Evolutionary conservation across 2,888 invertebrate genomes (phyloP).

Genomic region (Oithona nana): DNA sequence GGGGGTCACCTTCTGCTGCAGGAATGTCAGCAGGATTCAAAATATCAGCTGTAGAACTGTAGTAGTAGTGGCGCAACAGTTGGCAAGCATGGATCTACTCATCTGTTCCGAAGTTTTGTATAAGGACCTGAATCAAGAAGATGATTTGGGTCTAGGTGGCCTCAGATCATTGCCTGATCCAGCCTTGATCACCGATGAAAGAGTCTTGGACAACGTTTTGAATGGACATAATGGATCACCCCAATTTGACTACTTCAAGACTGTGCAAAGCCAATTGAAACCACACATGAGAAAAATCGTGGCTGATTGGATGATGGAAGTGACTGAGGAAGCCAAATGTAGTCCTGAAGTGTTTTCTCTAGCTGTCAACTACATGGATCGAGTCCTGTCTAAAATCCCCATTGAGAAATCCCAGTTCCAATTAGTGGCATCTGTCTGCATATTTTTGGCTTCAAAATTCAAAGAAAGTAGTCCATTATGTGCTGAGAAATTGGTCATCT

Average conservation of each 20-base stretch:
- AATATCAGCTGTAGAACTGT: not conserved
- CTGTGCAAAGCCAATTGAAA: conserved; percentile 60
- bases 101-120: not conserved
- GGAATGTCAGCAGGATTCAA: not conserved
- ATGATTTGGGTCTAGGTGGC: not conserved
- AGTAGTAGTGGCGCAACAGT: not conserved
- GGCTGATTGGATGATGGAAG: conserved; percentile 94
- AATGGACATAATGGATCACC: conserved; percentile 51
- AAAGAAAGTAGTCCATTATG: conserved; percentile 64
- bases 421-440: conserved; percentile 71
- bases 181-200: conserved; percentile 47
- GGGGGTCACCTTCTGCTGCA: not conserved
- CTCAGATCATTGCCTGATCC: conserved; percentile 36
- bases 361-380: conserved; percentile 79
- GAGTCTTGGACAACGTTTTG: conserved; percentile 61
- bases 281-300: conserved; percentile 77
- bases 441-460: conserved; percentile 78
- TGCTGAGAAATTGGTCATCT: conserved; percentile 27
- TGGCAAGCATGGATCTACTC: no score
- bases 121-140: not conserved
- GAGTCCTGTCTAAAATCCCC: conserved; percentile 64
- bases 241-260: conserved; percentile 37
- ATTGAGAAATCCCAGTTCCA: conserved; percentile 73
- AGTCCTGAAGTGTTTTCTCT: conserved; percentile 84
- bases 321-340: conserved; percentile 71